Evolutionary conservation across 2,888 invertebrate genomes (phyloP), one percentile per base, ranked within the genome.

Genomic region (Stenodera caucasica): DNA sequence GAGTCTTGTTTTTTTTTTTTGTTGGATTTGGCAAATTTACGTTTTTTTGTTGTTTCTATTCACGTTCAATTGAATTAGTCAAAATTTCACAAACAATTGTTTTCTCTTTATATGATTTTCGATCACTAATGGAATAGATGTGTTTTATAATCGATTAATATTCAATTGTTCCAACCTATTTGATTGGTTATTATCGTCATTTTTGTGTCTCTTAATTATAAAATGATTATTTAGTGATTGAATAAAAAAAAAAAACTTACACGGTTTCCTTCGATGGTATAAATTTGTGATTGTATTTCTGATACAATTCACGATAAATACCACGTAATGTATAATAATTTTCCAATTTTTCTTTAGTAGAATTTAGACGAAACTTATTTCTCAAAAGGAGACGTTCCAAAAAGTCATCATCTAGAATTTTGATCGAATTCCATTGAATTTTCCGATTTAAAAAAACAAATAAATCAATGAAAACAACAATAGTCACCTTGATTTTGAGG

Each of bases 361-460:
- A 21, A 53, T 60, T 57, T 11, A 60, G 37, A n/a, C 56, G 40
- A 33, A 60, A 60, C 35, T 60, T 60, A 40, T 60, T 60, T 33
- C 52, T 52, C 14, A 60, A 21, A n/a, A 60, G 56, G 2, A 52
- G 11, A 23, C 56, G 52, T 40, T 57, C 60, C 3, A 60, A 8
- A 21, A 55, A 51, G 6, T 21, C 49, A 15, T 23, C 18, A 55
- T 59, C n/a, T n/a, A n/a, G n/a, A n/a, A n/a, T n/a, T n/a, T n/a
- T n/a, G n/a, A n/a, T n/a, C n/a, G n/a, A n/a, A n/a, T n/a, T n/a
- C n/a, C n/a, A n/a, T n/a, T n/a, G n/a, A n/a, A n/a, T n/a, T n/a
- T n/a, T n/a, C n/a, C n/a, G n/a, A n/a, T n/a, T n/a, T n/a, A n/a
- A n/a, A n/a, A n/a, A n/a, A n/a, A n/a, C n/a, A n/a, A n/a, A n/a